Percentiles rank a stretch among this genome's conserved stretches.
Evolutionary conservation across 1,140 invertebrate species (phyloP).

Genomic region (Leptinotarsa texana): DNA sequence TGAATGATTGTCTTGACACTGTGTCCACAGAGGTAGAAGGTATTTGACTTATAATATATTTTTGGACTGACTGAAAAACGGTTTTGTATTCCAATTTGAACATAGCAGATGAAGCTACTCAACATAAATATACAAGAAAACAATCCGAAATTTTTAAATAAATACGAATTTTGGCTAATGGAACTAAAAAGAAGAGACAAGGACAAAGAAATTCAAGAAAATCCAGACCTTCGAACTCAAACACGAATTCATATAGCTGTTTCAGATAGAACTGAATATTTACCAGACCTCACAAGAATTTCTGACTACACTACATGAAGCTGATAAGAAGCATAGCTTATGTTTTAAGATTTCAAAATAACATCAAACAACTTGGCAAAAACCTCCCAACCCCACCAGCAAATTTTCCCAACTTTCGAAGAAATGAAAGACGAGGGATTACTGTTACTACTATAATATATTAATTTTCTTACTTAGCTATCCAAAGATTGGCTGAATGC

Average conservation of each 20-base stretch:
- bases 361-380: background rate
- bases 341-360: background rate
- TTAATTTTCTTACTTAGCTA: too few relatives aligned
- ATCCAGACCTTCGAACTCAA: background rate
- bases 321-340: background rate
- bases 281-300: background rate
- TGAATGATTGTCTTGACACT: too few relatives aligned
- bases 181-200: background rate
- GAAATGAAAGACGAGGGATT: too few relatives aligned
- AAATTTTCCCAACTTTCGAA: too few relatives aligned
- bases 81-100: background rate
- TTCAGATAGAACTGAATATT: background rate
- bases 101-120: too few relatives aligned
- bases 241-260: background rate
- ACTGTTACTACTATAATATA: too few relatives aligned
- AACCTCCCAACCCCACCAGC: background rate
- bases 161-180: background rate
- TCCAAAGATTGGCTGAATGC: too few relatives aligned
- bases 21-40: too few relatives aligned
- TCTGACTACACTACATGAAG: background rate
- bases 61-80: background rate
- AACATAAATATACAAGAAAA: too few relatives aligned
- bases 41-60: background rate
- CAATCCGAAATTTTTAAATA: too few relatives aligned
- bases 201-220: background rate